Evolutionary conservation across 2,797 vertebrate species (phyloP).

Genomic region (Tauraco hartlaubi): DNA sequence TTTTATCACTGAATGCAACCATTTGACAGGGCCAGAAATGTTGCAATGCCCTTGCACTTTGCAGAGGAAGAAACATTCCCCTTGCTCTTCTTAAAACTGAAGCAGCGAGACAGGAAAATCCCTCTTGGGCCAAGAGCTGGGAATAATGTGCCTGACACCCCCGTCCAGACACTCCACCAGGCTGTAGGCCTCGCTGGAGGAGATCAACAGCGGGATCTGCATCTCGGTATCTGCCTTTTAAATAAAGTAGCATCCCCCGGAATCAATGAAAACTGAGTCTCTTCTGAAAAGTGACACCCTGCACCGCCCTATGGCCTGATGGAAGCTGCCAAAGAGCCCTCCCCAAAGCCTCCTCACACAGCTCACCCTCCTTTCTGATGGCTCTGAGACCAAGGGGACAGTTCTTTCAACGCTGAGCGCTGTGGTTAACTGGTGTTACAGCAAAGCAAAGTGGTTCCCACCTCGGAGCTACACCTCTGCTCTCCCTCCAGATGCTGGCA

Average conservation of each 20-base stretch:
- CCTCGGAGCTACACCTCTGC: fast-evolving
- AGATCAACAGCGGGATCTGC: not conserved
- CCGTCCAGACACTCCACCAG: not conserved
- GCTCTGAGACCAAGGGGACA: not conserved
- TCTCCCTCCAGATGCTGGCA: not conserved
- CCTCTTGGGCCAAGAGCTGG: not conserved
- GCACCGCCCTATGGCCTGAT: fast-evolving
- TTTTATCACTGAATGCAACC: not conserved
- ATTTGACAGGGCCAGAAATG: not conserved
- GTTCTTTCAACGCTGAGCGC: not conserved
- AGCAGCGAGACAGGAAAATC: not conserved
- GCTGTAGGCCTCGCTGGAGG: not conserved
- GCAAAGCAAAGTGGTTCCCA: not conserved
- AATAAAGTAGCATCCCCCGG: conserved; percentile 1
- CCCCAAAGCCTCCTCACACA: not conserved
- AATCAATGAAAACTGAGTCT: conserved; percentile 46
- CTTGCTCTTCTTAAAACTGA: not conserved
- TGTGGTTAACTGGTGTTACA: not conserved
- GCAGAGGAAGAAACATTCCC: not conserved
- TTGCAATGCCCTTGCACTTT: not conserved
- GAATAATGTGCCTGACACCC: fast-evolving
- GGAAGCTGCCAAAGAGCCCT: not conserved
- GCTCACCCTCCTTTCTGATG: not conserved
- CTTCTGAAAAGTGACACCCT: conserved; percentile 48
- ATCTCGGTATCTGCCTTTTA: conserved; percentile 41